These are phyloP conservation scores for Calameuta filiformis DNA, from an alignment of 2,888 invertebrate genomes.

Conservation along the genomic window DNA sequence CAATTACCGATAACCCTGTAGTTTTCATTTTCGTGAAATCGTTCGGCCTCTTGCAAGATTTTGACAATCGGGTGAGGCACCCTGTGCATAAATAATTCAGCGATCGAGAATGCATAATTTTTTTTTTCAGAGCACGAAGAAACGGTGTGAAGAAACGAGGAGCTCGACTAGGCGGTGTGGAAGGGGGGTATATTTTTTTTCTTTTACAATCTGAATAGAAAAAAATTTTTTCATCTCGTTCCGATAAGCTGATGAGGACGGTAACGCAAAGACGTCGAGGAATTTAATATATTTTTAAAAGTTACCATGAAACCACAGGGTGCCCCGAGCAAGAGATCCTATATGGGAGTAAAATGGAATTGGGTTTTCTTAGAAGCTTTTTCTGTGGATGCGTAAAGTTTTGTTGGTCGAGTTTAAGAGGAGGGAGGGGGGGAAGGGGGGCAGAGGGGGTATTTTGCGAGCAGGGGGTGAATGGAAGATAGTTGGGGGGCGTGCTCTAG, in stretches of 20 bases:
- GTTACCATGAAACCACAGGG: not conserved
- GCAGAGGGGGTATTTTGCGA: not conserved
- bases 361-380: not conserved
- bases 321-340: not conserved
- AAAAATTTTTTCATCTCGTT: not conserved
- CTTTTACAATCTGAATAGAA: not conserved
- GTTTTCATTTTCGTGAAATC: not conserved
- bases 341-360: not conserved
- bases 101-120: conserved; percentile 33
- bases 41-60: not conserved
- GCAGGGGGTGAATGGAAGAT: not conserved
- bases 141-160: conserved; percentile 18
- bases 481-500: conserved; percentile 22
- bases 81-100: conserved; percentile 35
- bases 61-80: not conserved
- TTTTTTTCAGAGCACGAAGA: conserved; percentile 2
- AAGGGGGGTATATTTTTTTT: not conserved
- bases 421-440: not conserved
- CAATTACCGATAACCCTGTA: not conserved
- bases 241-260: not conserved
- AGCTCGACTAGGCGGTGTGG: conserved; percentile 15
- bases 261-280: not conserved
- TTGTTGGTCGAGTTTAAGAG: not conserved
- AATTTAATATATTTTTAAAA: not conserved
- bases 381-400: not conserved